A percentile compares a stretch with the other conserved stretches of the same genome.
Conservation (phyloP, 2,888 invertebrate species). For the Lutraria lutraria region DNA sequence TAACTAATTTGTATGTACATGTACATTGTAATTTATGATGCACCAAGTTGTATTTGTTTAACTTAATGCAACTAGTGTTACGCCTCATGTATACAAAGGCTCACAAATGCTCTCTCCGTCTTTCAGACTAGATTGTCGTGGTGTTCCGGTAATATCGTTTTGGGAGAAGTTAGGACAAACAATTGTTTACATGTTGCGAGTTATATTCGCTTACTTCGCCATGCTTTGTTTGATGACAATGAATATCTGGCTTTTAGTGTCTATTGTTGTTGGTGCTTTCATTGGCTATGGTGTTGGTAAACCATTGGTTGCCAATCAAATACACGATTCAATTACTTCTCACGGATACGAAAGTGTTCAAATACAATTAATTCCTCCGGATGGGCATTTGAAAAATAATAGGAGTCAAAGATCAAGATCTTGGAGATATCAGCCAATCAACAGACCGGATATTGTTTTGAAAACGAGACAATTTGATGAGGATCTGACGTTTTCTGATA, state of each 20-base stretch:
- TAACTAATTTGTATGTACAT: too few relatives aligned
- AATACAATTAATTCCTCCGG: neutral
- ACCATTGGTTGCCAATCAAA: conserved; percentile 61
- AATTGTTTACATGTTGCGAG: conserved; percentile 53
- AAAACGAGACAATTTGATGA: conserved; percentile 23
- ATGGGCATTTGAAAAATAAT: conserved; percentile 5
- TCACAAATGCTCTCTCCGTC: neutral
- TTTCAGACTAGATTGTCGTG: conserved; percentile 59
- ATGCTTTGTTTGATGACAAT: conserved; percentile 68
- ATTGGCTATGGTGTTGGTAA: conserved; percentile 64
- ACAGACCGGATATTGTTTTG: conserved; percentile 18
- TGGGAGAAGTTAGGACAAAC: conserved; percentile 59
- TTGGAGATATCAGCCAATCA: conserved; percentile 61
- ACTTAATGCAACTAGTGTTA: too few relatives aligned
- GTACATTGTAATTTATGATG: too few relatives aligned
- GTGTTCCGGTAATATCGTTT: conserved; percentile 47
- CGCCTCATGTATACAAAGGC: too few relatives aligned
- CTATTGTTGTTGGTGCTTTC: conserved; percentile 58
- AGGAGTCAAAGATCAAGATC: conserved; percentile 55
- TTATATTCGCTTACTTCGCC: conserved; percentile 61
- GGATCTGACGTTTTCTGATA: conserved; percentile 31
- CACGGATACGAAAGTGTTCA: conserved; percentile 55
- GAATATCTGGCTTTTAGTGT: conserved; percentile 66
- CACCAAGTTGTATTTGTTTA: too few relatives aligned
- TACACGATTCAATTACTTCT: conserved; percentile 57